Base-by-base conservation (phyloP, 2,888 invertebrate genomes). In the Sarcophaga subvicina region DNA sequence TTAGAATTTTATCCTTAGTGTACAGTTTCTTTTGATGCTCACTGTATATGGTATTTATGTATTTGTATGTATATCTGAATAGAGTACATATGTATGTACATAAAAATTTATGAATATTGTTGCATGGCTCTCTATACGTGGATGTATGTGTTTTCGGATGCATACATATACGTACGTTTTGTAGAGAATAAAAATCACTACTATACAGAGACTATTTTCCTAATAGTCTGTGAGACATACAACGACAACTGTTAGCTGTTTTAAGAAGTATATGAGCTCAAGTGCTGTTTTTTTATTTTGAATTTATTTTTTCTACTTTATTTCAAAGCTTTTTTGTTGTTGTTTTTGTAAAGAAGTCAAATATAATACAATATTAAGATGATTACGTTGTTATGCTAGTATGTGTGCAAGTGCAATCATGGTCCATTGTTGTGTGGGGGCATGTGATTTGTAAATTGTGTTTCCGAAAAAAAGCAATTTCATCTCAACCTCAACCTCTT, bases 341-440 rank as follows among this genome's bases (percentile, higher is more conserved):
- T 14, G 12, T 54, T 54, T 54, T 14, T 20, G 22, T 37, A 37
- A 37, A 37, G 62, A 63, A 70, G 63, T 70, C 47, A 78, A 70
- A 78, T 69, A 75, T 77, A 63, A 66, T 63, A 25, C 6, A 49
- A 76, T 70, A 49, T 82, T 78, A 83, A 70, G 64, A 73, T 79
- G 66, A 80, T 69, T 77, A 37, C 54, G 3, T 60, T 12, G 5
- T 4, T 17, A 25, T 49, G 45, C 8, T 62, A 17, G 14, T 1
- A 27, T 71, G 12, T 6, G 14, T 12, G 37, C 12, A 17, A 22
- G 17, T 47, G 17, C 25, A 37, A 11, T 10, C n/a, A 45, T 17
- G 2, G 20, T 20, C 10, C 14, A 17, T 67, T 25, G 1, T 59
- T 63, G 47, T 64, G 20, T 37, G 60, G 20, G 72, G 49, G 11